phyloP scores from a whole-genome alignment of 2,888 invertebrate species.

The Ophioninae sp. region DNA sequence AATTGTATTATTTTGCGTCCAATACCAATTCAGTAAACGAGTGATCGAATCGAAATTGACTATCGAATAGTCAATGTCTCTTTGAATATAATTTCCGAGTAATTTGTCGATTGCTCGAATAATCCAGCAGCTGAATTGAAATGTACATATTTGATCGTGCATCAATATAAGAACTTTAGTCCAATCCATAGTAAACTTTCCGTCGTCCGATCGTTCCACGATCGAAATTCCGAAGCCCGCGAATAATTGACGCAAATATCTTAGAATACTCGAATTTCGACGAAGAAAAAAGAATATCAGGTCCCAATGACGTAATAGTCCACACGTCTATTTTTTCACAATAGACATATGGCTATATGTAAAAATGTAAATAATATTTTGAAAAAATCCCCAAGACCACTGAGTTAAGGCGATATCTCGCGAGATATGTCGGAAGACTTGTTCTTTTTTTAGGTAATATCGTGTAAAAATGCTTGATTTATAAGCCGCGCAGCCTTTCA shows the following conservation, averaged over 20 bases:
- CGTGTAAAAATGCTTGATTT: neutral
- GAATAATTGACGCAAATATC: slow-evolving; percentile 13
- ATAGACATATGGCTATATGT: neutral
- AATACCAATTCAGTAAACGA: neutral
- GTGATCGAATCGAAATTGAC: neutral
- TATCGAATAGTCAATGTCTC: neutral
- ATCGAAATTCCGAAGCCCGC: slow-evolving; percentile 25
- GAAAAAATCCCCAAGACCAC: neutral
- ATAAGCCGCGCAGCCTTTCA: too few species aligned
- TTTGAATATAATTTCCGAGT: neutral
- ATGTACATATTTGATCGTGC: too few species aligned
- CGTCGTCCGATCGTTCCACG: neutral
- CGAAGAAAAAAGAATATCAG: slow-evolving; percentile 11
- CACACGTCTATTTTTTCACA: neutral
- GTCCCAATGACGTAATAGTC: slow-evolving; percentile 31
- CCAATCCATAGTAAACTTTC: neutral
- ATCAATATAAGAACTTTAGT: too few species aligned
- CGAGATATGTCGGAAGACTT: slow-evolving; percentile 33
- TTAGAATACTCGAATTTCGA: slow-evolving; percentile 6
- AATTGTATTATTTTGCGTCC: neutral
- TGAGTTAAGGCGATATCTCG: neutral
- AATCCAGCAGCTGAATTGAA: too few species aligned
- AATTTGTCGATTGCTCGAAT: too few species aligned
- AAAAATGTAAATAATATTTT: neutral
- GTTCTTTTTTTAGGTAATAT: neutral